Conservation (phyloP, 2,113 vertebrate species). For the Sakesphorus luctuosus region DNA sequence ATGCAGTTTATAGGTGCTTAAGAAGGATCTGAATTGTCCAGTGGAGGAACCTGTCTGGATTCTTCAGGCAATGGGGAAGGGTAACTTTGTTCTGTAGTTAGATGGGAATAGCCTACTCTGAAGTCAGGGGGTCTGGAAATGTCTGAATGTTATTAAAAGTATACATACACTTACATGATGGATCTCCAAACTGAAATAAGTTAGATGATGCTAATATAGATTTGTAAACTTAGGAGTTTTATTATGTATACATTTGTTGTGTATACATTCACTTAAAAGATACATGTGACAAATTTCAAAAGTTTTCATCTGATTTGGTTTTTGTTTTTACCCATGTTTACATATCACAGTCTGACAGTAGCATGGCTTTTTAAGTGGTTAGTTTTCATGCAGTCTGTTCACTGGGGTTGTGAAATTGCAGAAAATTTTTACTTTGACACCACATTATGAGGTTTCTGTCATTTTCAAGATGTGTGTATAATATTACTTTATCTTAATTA, state of each 20-base stretch:
- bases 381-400: background rate
- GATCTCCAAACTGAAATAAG: background rate
- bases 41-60: background rate
- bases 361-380: background rate
- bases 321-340: background rate
- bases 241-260: background rate
- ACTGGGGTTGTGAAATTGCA: background rate
- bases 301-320: background rate
- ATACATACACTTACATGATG: background rate
- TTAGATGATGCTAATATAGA: background rate
- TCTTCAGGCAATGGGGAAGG: rapidly evolving
- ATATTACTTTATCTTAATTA: background rate
- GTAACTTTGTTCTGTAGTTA: background rate
- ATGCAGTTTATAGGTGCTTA: background rate
- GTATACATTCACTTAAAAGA: background rate
- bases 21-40: background rate
- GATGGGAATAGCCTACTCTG: background rate
- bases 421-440: background rate
- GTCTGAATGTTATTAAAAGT: background rate
- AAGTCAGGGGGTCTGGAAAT: background rate
- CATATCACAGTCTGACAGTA: background rate
- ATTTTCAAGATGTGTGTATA: background rate
- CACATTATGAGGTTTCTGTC: background rate
- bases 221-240: background rate
- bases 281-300: background rate